Evolutionary conservation across 2,113 vertebrate species (phyloP).

Genomic region (Collichthys lucidus): DNA sequence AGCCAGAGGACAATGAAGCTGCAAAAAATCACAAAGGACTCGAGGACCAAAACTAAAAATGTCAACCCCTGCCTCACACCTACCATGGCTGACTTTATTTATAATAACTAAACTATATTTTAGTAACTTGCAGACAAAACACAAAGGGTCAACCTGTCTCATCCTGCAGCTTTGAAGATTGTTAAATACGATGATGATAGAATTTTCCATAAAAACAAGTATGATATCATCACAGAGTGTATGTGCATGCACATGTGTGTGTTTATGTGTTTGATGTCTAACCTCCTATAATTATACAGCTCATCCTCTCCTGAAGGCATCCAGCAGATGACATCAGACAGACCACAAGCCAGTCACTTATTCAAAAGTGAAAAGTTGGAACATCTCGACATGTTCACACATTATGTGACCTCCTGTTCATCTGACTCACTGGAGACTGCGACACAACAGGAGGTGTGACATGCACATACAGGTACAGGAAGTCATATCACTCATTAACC

Average conservation of each 20-base stretch:
- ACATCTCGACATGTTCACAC: conserved; percentile 36
- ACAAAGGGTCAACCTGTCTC: conserved; percentile 8
- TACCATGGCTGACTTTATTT: conserved; percentile 16
- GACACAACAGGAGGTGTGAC: conserved; percentile 23
- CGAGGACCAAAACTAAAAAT: neutral
- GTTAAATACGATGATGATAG: conserved; percentile 29
- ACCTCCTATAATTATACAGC: conserved; percentile 51
- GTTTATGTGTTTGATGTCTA: conserved; percentile 32
- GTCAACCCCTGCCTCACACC: conserved; percentile 3
- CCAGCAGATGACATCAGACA: conserved; percentile 46
- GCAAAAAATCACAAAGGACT: neutral
- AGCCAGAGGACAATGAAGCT: neutral
- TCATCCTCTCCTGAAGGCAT: conserved; percentile 42
- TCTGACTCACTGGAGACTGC: conserved; percentile 42
- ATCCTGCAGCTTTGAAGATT: conserved; percentile 2
- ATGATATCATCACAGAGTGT: conserved; percentile 39
- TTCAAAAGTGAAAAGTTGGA: conserved; percentile 29
- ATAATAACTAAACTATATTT: neutral
- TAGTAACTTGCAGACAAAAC: conserved; percentile 13
- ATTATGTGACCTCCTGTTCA: conserved; percentile 18
- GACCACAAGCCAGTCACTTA: neutral
- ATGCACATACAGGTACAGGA: conserved; percentile 13
- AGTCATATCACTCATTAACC: conserved; percentile 35
- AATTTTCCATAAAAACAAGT: neutral
- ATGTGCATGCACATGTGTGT: conserved; percentile 10